Percentiles rank a stretch among this genome's conserved stretches.
Conservation (phyloP, 2,113 vertebrate species). For the Oostethus manadensis region DNA sequence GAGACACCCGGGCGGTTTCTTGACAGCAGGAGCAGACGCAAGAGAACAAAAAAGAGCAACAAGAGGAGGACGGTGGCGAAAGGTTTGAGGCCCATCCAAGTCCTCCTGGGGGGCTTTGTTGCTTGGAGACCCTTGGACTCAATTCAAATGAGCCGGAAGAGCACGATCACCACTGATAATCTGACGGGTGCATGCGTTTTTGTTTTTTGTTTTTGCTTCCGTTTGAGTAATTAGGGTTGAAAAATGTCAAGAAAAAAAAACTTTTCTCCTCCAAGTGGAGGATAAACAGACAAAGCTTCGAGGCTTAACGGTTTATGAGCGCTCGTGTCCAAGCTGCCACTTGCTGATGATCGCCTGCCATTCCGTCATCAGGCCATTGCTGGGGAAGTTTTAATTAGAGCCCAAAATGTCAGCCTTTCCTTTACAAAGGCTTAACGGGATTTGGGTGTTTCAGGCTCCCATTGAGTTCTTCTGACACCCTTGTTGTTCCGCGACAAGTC, state of each 20-base stretch:
- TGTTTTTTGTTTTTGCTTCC: conserved; percentile 32
- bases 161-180: conserved; percentile 65
- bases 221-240: conserved; percentile 66
- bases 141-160: conserved; percentile 64
- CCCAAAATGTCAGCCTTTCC: conserved; percentile 71
- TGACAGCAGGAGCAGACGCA: conserved; percentile 52
- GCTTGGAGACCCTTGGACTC: conserved; percentile 62
- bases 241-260: conserved; percentile 47
- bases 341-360: conserved; percentile 68
- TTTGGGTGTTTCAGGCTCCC: conserved; percentile 65
- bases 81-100: conserved; percentile 50
- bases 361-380: conserved; percentile 59
- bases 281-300: conserved; percentile 31
- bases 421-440: conserved; percentile 73
- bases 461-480: conserved; percentile 53
- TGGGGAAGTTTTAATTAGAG: conserved; percentile 71
- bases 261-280: conserved; percentile 22
- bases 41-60: conserved; percentile 42
- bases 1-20: conserved; percentile 59
- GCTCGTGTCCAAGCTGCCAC: conserved; percentile 45
- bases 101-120: conserved; percentile 53
- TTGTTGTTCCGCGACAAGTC: conserved; percentile 55
- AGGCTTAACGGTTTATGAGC: conserved; percentile 30
- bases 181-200: conserved; percentile 65
- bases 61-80: conserved; percentile 41